A percentile compares a stretch with the other conserved stretches of the same genome.
These are phyloP conservation scores for Polyommatus iphigenia DNA, from an alignment of 2,888 invertebrate genomes.

Conservation along the genomic window DNA sequence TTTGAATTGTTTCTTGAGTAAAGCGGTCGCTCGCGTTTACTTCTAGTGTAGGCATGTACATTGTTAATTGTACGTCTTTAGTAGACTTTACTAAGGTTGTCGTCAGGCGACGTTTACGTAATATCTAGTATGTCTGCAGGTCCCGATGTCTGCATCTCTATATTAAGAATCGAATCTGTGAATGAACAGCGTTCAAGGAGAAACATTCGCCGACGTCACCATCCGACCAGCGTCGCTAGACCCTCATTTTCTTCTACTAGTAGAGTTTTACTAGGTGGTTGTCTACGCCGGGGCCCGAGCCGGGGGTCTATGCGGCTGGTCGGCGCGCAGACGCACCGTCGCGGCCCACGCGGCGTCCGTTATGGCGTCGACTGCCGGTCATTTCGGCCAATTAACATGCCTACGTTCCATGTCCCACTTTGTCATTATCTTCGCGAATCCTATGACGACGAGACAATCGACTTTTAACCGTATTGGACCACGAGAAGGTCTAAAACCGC, in stretches of 20 bases:
- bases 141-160: conserved; percentile 23
- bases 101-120: not conserved
- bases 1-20: too few species aligned
- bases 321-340: conserved; percentile 65
- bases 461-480: not conserved
- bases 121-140: not conserved
- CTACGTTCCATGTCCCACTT: conserved; percentile 75
- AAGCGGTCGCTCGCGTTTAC: too few species aligned
- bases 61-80: too few species aligned
- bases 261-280: conserved; percentile 13
- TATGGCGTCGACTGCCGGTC: conserved; percentile 70
- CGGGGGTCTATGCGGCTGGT: conserved; percentile 50
- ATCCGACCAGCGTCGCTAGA: conserved; percentile 50
- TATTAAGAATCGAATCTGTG: conserved; percentile 60
- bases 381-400: conserved; percentile 76
- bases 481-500: conserved; percentile 34
- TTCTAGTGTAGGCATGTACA: too few species aligned
- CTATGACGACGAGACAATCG: conserved; percentile 40
- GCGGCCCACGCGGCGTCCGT: conserved; percentile 69
- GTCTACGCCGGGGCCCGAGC: not conserved
- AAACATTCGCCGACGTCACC: conserved; percentile 57
- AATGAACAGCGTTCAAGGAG: conserved; percentile 65
- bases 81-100: not conserved
- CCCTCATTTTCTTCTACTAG: conserved; percentile 46
- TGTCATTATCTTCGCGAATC: conserved; percentile 64